Conservation (phyloP, 2,113 vertebrate species). For the Thomomys bottae region DNA sequence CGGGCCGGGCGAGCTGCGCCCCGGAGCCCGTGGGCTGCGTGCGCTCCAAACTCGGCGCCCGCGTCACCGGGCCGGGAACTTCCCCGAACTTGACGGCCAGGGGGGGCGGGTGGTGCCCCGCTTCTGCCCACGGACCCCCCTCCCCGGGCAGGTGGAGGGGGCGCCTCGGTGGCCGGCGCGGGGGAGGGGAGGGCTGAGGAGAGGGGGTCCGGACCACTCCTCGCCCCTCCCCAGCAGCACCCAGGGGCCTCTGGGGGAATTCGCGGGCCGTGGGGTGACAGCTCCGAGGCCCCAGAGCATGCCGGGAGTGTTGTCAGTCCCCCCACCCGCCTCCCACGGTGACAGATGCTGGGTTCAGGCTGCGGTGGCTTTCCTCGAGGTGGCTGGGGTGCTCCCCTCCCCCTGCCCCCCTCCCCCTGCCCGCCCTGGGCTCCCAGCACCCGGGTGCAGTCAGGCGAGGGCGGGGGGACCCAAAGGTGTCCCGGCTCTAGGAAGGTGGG, state of each 20-base stretch:
- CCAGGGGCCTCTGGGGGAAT: neutral
- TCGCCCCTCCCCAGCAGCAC: neutral
- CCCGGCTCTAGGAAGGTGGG: neutral
- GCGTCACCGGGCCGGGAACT: neutral
- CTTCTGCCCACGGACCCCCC: too few species aligned
- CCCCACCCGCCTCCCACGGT: neutral
- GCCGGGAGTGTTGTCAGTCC: constrained; percentile 48
- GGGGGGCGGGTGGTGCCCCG: neutral
- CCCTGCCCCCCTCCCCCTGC: too few species aligned
- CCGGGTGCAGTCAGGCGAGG: too few species aligned
- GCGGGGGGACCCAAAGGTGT: too few species aligned
- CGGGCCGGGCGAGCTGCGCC: too few species aligned
- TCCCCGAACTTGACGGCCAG: neutral
- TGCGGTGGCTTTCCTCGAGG: neutral
- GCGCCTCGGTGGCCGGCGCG: neutral
- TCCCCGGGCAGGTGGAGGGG: too few species aligned
- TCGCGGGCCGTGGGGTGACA: constrained; percentile 27
- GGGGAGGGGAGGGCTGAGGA: neutral
- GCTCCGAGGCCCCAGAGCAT: constrained; percentile 40
- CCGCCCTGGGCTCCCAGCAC: too few species aligned
- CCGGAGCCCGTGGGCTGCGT: too few species aligned
- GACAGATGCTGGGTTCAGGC: constrained; percentile 3
- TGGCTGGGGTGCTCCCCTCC: neutral
- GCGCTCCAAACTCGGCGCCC: too few species aligned
- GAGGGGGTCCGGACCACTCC: neutral